These are phyloP conservation scores for Patella depressa DNA, from an alignment of 2,888 invertebrate genomes.

Conservation along the genomic window DNA sequence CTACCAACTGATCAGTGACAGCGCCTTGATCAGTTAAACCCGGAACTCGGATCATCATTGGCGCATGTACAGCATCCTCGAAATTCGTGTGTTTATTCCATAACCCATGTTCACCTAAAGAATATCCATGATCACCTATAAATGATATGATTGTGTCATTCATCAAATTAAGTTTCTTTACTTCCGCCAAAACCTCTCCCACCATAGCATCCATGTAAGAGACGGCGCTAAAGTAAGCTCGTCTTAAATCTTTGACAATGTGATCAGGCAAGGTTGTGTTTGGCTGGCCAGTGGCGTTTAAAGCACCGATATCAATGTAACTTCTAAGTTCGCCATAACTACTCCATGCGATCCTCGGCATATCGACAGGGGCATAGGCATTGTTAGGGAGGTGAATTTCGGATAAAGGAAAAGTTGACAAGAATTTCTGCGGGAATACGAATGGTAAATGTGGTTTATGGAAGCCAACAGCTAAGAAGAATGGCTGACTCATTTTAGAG, in stretches of 20 bases:
- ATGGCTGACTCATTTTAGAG: conserved; percentile 31
- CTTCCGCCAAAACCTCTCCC: conserved; percentile 39
- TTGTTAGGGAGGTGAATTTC: conserved; percentile 25
- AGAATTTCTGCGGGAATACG: conserved; percentile 37
- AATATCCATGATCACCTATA: conserved; percentile 46
- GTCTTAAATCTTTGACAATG: conserved; percentile 32
- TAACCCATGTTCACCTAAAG: conserved; percentile 43
- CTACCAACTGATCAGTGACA: conserved; percentile 36
- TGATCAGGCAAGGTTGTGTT: conserved; percentile 34
- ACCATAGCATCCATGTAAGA: conserved; percentile 42
- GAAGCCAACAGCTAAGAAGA: conserved; percentile 48
- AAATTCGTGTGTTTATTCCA: conserved; percentile 54
- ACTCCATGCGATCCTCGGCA: conserved; percentile 23
- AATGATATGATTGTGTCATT: conserved; percentile 44
- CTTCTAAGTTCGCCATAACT: conserved; percentile 11
- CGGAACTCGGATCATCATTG: conserved; percentile 50
- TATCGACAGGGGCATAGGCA: conserved; percentile 11
- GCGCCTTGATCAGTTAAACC: conserved; percentile 40
- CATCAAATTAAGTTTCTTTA: conserved; percentile 34
- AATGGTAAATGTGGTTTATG: conserved; percentile 48
- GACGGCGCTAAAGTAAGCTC: conserved; percentile 44
- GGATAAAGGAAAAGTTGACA: conserved; percentile 32
- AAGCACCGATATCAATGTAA: conserved; percentile 29
- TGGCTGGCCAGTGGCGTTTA: conserved; percentile 19
- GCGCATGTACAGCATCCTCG: conserved; percentile 50